Evolutionary conservation across 2,113 vertebrate species (phyloP).

Genomic region (Pelecanus crispus): DNA sequence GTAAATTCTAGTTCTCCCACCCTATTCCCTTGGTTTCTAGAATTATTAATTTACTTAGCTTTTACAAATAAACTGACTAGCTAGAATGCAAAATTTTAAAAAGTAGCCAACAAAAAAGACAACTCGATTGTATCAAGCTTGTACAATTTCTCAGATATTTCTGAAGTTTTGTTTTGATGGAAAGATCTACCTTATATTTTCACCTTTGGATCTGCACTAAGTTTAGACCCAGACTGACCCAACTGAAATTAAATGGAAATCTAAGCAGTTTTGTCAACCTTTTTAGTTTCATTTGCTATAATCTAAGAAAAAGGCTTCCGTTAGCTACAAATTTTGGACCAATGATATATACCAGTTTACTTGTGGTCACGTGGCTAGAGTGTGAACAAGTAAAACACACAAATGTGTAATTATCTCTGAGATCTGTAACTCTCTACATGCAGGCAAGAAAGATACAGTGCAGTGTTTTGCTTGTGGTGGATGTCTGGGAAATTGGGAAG

Average conservation of each 20-base stretch:
- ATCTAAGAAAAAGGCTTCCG: not conserved
- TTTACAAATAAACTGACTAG: not conserved
- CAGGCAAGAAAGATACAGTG: conserved; percentile 23
- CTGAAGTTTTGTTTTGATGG: not conserved
- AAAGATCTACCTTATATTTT: not conserved
- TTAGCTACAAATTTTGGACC: not conserved
- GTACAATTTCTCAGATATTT: not conserved
- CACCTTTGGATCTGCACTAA: not conserved
- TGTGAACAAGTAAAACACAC: not conserved
- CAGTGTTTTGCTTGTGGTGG: conserved; percentile 17
- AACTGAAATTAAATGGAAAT: not conserved
- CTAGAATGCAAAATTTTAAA: not conserved
- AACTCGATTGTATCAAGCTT: not conserved
- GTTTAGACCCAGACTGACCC: not conserved
- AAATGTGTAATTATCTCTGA: not conserved
- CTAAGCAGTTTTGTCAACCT: not conserved
- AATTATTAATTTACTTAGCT: not conserved
- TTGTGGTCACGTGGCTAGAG: not conserved
- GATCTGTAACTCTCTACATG: not conserved
- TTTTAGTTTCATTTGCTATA: not conserved
- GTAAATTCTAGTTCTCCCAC: not conserved
- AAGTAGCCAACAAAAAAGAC: not conserved
- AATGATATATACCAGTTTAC: not conserved
- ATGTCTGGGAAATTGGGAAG: conserved; percentile 15
- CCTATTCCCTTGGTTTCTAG: not conserved